phyloP scores from a whole-genome alignment of 2,888 invertebrate species.

The Artemia sinica region DNA sequence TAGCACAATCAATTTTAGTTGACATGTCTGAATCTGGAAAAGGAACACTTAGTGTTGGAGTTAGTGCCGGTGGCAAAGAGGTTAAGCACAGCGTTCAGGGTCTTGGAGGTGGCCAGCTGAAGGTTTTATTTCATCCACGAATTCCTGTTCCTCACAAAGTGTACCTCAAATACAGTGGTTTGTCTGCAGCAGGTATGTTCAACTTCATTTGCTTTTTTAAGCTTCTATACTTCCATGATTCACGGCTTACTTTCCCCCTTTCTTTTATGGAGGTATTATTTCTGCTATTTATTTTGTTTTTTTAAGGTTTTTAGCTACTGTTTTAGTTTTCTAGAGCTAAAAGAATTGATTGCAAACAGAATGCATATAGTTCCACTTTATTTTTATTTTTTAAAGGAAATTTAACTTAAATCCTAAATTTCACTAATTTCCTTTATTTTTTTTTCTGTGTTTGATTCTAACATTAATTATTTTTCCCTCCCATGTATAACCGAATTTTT shows the following conservation, averaged over 20 bases:
- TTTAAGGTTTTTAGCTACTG: too few species aligned
- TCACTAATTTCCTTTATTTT: too few species aligned
- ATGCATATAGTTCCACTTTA: too few species aligned
- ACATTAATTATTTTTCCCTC: too few species aligned
- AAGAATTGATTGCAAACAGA: too few species aligned
- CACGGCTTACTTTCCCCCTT: conserved; percentile 3
- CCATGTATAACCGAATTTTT: too few species aligned
- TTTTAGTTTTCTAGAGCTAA: too few species aligned
- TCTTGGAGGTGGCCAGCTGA: conserved; percentile 52
- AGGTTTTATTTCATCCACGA: conserved; percentile 71
- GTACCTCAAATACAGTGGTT: conserved; percentile 66
- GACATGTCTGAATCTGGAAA: conserved; percentile 63
- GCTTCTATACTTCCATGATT: conserved; percentile 15
- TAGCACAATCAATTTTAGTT: conserved; percentile 34
- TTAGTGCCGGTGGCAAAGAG: conserved; percentile 59
- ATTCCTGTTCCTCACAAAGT: conserved; percentile 71
- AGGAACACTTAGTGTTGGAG: conserved; percentile 57
- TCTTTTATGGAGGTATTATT: conserved; percentile 11
- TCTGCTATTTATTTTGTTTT: background rate
- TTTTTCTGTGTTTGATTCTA: too few species aligned
- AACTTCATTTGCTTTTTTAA: background rate
- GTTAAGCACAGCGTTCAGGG: conserved; percentile 63
- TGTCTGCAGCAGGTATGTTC: conserved; percentile 40
- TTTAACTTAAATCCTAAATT: too few species aligned
- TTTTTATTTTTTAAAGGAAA: too few species aligned